phyloP scores from a whole-genome alignment of 2,888 invertebrate genomes.

The Drosophila falleni region DNA sequence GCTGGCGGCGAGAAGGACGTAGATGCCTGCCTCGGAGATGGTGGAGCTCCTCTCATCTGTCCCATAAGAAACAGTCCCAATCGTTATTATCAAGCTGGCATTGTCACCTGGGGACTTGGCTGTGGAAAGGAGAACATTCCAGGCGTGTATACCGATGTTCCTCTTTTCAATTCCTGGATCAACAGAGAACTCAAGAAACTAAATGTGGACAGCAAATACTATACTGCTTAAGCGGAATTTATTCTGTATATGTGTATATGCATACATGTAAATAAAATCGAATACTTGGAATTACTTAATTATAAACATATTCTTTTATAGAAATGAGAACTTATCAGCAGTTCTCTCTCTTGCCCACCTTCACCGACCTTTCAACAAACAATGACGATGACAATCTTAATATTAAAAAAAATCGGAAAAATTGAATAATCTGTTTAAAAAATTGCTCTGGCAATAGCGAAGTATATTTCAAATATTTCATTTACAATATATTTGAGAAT shows the following conservation, averaged over 20 bases:
- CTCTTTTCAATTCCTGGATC: slow-evolving; percentile 21
- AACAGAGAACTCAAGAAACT: slow-evolving; percentile 6
- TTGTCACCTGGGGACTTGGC: slow-evolving; percentile 93
- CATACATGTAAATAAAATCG: too few relatives aligned
- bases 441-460: too few relatives aligned
- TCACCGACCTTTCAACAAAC: not conserved
- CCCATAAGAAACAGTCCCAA: slow-evolving; percentile 85
- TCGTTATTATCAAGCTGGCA: slow-evolving; percentile 86
- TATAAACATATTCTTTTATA: not conserved
- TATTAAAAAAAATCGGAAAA: not conserved
- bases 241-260: not conserved
- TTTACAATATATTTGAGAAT: too few relatives aligned
- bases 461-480: too few relatives aligned
- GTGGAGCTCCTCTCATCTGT: slow-evolving; percentile 92
- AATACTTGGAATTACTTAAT: not conserved
- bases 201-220: slow-evolving; percentile 12
- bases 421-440: not conserved
- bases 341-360: not conserved
- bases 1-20: slow-evolving; percentile 90
- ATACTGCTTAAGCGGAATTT: slow-evolving; percentile 7
- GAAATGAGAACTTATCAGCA: not conserved
- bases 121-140: slow-evolving; percentile 89
- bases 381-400: not conserved
- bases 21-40: slow-evolving; percentile 91
- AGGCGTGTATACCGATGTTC: slow-evolving; percentile 90